Conservation (phyloP, 2,888 invertebrate species). For the Cistogaster globosa region DNA sequence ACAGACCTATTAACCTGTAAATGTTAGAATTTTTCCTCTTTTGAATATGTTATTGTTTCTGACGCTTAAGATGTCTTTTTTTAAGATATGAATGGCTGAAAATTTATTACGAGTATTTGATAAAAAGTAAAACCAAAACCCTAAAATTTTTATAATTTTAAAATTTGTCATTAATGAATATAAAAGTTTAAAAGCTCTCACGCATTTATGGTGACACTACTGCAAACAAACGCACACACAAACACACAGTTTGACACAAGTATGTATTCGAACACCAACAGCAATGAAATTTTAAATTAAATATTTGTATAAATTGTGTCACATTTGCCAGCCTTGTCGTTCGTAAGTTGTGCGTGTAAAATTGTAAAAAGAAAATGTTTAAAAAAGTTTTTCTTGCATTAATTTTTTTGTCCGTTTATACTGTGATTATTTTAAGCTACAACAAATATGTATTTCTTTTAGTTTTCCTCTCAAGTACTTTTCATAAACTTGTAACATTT, state of each 20-base stretch:
- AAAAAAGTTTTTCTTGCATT: constrained; percentile 36
- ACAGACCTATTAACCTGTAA: too few relatives aligned
- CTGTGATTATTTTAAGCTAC: constrained; percentile 44
- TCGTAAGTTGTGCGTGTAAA: constrained; percentile 44
- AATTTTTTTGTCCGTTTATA: constrained; percentile 7
- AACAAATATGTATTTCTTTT: constrained; percentile 61
- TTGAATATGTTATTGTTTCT: too few relatives aligned
- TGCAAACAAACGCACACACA: background rate
- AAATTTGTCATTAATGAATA: constrained; percentile 57
- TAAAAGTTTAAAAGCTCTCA: constrained; percentile 52
- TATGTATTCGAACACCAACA: background rate
- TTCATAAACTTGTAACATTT: constrained; percentile 66
- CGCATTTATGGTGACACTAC: constrained; percentile 40
- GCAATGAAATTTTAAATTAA: constrained; percentile 57
- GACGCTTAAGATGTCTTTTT: too few relatives aligned
- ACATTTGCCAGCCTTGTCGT: constrained; percentile 56
- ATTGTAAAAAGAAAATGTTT: constrained; percentile 10
- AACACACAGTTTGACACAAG: background rate
- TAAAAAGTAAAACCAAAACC: too few relatives aligned
- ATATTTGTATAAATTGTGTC: constrained; percentile 66
- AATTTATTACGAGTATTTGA: too few relatives aligned
- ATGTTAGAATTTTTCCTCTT: too few relatives aligned
- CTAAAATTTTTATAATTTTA: constrained; percentile 1
- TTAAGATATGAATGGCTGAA: too few relatives aligned
- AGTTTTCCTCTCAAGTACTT: constrained; percentile 64